Evolutionary conservation across 1,140 invertebrate genomes (phyloP).

Genomic region (Ips typographus): DNA sequence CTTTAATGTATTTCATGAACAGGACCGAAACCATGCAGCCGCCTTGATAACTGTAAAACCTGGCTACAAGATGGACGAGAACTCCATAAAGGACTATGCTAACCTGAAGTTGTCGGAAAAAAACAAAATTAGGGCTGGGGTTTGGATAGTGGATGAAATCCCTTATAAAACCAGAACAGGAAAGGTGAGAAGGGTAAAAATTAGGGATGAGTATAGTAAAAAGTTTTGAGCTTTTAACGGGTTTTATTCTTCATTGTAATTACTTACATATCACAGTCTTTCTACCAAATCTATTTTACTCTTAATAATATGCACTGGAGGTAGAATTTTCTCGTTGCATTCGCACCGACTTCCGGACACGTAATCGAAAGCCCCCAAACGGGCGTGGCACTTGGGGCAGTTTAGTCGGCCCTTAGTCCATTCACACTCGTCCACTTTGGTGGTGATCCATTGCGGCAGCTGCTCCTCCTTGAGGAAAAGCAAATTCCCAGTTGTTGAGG

Average conservation of each 20-base stretch:
- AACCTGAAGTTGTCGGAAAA: slow-evolving; percentile 42
- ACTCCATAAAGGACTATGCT: slow-evolving; percentile 38
- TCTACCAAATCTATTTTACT: slow-evolving; percentile 50
- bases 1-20: slow-evolving; percentile 64
- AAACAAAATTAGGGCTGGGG: slow-evolving; percentile 40
- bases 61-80: slow-evolving; percentile 2
- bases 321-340: slow-evolving; percentile 50
- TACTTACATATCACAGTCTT: slow-evolving; percentile 2
- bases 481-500: slow-evolving; percentile 24
- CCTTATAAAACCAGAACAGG: slow-evolving; percentile 42
- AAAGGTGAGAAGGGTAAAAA: slow-evolving; percentile 36
- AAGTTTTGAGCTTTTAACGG: background rate
- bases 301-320: slow-evolving; percentile 52
- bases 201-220: slow-evolving; percentile 15
- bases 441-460: slow-evolving; percentile 38
- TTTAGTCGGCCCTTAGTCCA: slow-evolving; percentile 56
- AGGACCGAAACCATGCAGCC: slow-evolving; percentile 64
- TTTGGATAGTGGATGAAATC: slow-evolving; percentile 40
- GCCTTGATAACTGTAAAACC: slow-evolving; percentile 58
- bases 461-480: slow-evolving; percentile 40
- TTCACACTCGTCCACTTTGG: slow-evolving; percentile 38
- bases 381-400: slow-evolving; percentile 53
- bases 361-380: slow-evolving; percentile 58
- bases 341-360: slow-evolving; percentile 53
- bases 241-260: background rate